phyloP scores from a whole-genome alignment of 2,113 vertebrate species.

The Rousettus leschenaultii region DNA sequence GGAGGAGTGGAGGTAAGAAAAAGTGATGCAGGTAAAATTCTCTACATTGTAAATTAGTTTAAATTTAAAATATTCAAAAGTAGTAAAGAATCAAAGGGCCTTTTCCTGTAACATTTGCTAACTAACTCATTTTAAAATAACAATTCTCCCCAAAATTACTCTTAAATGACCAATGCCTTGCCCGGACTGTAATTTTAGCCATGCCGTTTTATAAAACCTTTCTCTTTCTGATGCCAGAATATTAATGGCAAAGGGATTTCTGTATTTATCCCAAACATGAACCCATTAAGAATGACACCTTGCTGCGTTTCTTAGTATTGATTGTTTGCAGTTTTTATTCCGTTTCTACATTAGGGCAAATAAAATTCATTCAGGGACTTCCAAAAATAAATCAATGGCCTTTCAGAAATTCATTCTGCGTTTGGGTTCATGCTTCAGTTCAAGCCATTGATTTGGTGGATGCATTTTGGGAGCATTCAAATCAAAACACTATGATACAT shows the following conservation, averaged over 20 bases:
- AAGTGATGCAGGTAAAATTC: neutral
- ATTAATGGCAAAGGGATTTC: neutral
- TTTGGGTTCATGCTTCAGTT: slow-evolving; percentile 31
- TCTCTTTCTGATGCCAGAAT: neutral
- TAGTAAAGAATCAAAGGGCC: neutral
- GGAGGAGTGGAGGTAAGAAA: neutral
- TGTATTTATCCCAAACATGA: slow-evolving; percentile 17
- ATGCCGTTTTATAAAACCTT: slow-evolving; percentile 5
- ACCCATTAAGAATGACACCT: slow-evolving; percentile 6
- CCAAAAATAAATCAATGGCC: slow-evolving; percentile 37
- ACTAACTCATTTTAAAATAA: neutral
- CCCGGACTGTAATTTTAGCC: neutral
- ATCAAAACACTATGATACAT: neutral
- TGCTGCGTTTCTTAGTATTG: slow-evolving; percentile 7
- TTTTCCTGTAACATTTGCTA: neutral
- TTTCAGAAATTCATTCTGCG: slow-evolving; percentile 26
- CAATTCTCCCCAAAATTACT: neutral
- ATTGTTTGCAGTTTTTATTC: neutral
- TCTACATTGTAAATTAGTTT: neutral
- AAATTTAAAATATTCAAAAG: neutral
- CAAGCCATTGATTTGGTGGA: neutral
- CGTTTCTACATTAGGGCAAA: neutral
- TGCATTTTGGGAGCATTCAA: neutral
- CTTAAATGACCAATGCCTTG: neutral
- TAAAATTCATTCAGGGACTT: slow-evolving; percentile 22